Conservation (phyloP, 1,140 invertebrate species). For the Cardiocondyla obscurior region DNA sequence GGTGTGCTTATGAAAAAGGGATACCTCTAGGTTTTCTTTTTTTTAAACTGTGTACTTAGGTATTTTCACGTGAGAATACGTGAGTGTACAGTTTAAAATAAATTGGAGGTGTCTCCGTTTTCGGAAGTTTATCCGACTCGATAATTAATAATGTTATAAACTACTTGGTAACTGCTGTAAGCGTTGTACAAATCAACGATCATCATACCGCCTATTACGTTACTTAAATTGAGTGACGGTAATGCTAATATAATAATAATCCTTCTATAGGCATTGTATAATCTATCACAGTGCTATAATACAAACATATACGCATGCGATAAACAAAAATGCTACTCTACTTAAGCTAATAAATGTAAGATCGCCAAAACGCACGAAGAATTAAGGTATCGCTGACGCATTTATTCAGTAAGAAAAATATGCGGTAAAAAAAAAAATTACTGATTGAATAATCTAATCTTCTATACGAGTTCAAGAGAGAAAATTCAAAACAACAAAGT, state of each 20-base stretch:
- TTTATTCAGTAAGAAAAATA: neutral
- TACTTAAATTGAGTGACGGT: neutral
- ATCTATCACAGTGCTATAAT: slow-evolving; percentile 1
- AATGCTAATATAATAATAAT: slow-evolving; percentile 24
- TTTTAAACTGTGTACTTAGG: too few species aligned
- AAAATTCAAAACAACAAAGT: too few species aligned
- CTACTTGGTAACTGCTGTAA: neutral
- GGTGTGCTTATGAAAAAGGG: too few species aligned
- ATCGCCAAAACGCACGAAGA: neutral
- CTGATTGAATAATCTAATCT: neutral
- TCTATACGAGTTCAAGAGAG: too few species aligned
- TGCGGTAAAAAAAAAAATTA: neutral
- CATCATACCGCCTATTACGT: neutral
- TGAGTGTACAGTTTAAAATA: too few species aligned
- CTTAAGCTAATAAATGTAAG: slow-evolving; percentile 4
- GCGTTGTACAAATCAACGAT: neutral
- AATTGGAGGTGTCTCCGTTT: too few species aligned
- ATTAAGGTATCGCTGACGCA: neutral
- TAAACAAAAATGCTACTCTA: slow-evolving; percentile 1
- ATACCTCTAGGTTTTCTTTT: too few species aligned
- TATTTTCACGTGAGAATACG: too few species aligned
- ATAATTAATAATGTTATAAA: neutral
- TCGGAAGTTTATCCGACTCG: too few species aligned
- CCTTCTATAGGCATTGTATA: neutral
- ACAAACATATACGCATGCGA: slow-evolving; percentile 6